Percentiles rank a stretch among this genome's conserved stretches.
Conservation (phyloP, 2,888 invertebrate species). For the Elysia crispata region DNA sequence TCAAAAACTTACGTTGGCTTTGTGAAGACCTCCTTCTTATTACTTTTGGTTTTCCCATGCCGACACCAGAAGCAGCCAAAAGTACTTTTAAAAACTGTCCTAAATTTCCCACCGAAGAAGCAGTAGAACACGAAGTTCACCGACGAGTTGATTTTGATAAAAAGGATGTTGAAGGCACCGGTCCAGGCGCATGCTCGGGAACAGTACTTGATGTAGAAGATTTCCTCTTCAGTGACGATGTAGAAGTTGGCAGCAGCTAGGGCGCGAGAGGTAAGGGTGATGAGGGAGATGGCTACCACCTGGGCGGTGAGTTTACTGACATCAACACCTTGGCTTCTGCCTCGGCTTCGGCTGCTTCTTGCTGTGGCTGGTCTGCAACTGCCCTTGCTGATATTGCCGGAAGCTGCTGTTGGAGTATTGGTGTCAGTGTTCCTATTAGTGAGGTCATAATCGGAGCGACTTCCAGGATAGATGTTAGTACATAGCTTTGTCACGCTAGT, state of each 20-base stretch:
- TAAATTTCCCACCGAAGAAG: slow-evolving; percentile 28
- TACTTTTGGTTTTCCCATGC: background rate
- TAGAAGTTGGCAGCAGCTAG: slow-evolving; percentile 15
- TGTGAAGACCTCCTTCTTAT: too few relatives aligned
- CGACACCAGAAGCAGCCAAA: background rate
- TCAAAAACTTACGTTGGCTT: too few relatives aligned
- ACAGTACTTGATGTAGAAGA: slow-evolving; percentile 12
- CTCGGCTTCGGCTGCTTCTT: too few relatives aligned
- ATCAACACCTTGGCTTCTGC: background rate
- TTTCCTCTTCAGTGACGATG: background rate
- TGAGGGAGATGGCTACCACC: slow-evolving; percentile 24
- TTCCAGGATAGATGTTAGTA: too few relatives aligned
- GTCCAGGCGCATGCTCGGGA: background rate
- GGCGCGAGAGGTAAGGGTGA: slow-evolving; percentile 14
- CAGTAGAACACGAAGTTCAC: slow-evolving; percentile 41
- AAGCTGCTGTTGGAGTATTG: too few relatives aligned
- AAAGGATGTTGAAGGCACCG: background rate
- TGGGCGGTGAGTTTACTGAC: slow-evolving; percentile 32
- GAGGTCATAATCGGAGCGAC: too few relatives aligned
- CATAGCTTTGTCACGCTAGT: too few relatives aligned
- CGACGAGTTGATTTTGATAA: slow-evolving; percentile 19
- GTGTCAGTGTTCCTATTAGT: too few relatives aligned
- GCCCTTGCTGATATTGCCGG: too few relatives aligned
- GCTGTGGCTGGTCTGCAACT: too few relatives aligned
- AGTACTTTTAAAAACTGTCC: background rate